These are phyloP conservation scores for Trichoplusia ni DNA, from an alignment of 1,140 invertebrate genomes.

Conservation along the genomic window DNA sequence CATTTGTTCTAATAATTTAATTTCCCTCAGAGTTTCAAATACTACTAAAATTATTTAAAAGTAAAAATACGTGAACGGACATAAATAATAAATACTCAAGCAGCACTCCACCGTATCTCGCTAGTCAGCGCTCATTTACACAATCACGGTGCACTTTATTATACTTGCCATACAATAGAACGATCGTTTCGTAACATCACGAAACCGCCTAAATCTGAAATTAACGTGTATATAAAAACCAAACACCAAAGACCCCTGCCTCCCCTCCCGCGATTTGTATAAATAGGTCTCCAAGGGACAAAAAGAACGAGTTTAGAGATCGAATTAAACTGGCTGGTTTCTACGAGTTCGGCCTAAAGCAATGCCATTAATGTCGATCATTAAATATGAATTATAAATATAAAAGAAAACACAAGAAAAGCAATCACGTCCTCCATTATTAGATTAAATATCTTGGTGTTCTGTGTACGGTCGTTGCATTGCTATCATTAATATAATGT, in stretches of 20 bases:
- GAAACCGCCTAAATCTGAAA: slow-evolving; percentile 77
- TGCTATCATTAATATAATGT: slow-evolving; percentile 3
- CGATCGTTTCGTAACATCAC: slow-evolving; percentile 70
- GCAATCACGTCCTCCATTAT: slow-evolving; percentile 72
- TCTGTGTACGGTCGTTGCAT: slow-evolving; percentile 33
- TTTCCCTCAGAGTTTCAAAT: background rate
- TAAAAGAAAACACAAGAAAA: slow-evolving; percentile 75
- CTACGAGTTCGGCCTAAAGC: slow-evolving; percentile 54
- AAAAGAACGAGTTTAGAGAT: slow-evolving; percentile 41
- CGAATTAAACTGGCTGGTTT: slow-evolving; percentile 43
- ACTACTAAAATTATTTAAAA: background rate
- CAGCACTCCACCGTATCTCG: slow-evolving; percentile 33
- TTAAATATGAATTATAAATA: slow-evolving; percentile 79
- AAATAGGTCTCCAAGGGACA: slow-evolving; percentile 17
- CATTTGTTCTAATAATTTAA: too few relatives aligned
- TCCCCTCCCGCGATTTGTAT: background rate
- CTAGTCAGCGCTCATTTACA: slow-evolving; percentile 58
- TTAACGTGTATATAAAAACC: slow-evolving; percentile 69
- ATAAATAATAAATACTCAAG: slow-evolving; percentile 1
- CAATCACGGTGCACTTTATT: slow-evolving; percentile 64
- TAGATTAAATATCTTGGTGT: slow-evolving; percentile 72
- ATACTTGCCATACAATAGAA: slow-evolving; percentile 62
- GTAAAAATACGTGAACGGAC: background rate
- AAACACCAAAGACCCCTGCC: slow-evolving; percentile 43
- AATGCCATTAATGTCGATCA: slow-evolving; percentile 75